Evolutionary conservation across 2,113 vertebrate genomes (phyloP), one percentile per base, ranked within the genome.

Genomic region (Accipiter cooperii): DNA sequence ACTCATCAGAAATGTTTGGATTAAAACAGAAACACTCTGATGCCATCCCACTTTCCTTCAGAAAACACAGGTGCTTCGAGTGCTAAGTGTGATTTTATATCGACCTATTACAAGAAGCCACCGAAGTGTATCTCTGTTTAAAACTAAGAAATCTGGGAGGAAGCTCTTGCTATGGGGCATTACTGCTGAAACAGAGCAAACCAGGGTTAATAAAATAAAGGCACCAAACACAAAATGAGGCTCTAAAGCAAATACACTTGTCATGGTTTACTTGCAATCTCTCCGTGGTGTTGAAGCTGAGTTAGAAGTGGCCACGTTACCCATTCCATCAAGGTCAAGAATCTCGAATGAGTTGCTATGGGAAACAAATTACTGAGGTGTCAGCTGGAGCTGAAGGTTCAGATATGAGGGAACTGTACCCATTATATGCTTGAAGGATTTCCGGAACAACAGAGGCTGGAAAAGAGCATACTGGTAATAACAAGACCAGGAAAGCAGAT

Each of bases 361-460:
- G 96, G 97, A 97, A 97, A 97, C 96, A 97, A 98, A 97, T 97
- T 97, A 96, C 93, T 18, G 83, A 81, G 86, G 94, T 97, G 95
- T 96, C 95, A 98, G 80, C 92, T 93, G 84, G 83, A 96, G 88
- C 89, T 96, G 91, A 96, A 96, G 93, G 96, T 97, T 96, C 94
- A 97, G 91, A 91, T 92, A 94, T 64, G 75, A 86, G 85, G 57
- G 89, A 97, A 97, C 92, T 97, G 97, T 93, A 96, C 38, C 94
- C 87, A 97, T 98, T 97, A 97, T 92, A 98, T 95, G 97, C 95
- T 96, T 97, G 96, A 98, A 94, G 96, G 96, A 93, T 97, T 97
- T 95, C 88, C 1, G 8, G 84, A 97, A 92, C 93, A 97, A 92
- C 75, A 95, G 93, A 89, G 55, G 61, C 91, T 93, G 81, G 81